Base-by-base conservation (phyloP, 2,888 invertebrate species). In the Griposia aprilina region DNA sequence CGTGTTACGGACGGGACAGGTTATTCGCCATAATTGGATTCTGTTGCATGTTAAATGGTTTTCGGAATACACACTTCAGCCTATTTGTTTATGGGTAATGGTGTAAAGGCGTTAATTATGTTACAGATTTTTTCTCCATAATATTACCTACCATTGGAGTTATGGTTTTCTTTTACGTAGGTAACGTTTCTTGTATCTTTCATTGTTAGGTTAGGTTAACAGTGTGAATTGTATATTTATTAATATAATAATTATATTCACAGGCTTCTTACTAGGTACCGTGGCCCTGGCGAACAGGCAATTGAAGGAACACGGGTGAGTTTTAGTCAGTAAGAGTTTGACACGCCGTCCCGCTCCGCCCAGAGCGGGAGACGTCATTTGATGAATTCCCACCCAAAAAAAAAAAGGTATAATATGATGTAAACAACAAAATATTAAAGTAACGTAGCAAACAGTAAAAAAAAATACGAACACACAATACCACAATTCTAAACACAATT, bases 1-100 rank as follows among this genome's bases (percentile, higher is more conserved):
- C 88, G 90, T 92, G 92, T 91, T 91, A 89, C 86, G 89, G 91
- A 91, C 91, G 90, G 90, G 86, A 41, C 89, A 92, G 90, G 91
- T 92, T 93, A 92, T 92, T 90, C 87, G 78, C 89, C 88, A 90
- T 93, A 89, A 89, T 86, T 89, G 88, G 86, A 84, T 86, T 84
- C 79, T 73, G 82, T 86, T 80, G 81, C 83, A 86, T 81, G 80
- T 85, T 88, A 80, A 83, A 88, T 87, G 78, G 74, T 81, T 87
- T 89, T 78, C 69, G 77, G 66, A 69, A 80, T 60, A 74, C 66
- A 48, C 17, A 48, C 52, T 52, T 68, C 55, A 67, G 59, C 62
- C 55, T 63, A 30, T 70, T 71, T 73, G 50, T 69, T 69, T 52
- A 36, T 20, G 8, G 36, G 55, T 45, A 41, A 63, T 52, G 66